These are phyloP conservation scores for Buathra laborator DNA, from an alignment of 2,888 invertebrate species.

Conservation along the genomic window DNA sequence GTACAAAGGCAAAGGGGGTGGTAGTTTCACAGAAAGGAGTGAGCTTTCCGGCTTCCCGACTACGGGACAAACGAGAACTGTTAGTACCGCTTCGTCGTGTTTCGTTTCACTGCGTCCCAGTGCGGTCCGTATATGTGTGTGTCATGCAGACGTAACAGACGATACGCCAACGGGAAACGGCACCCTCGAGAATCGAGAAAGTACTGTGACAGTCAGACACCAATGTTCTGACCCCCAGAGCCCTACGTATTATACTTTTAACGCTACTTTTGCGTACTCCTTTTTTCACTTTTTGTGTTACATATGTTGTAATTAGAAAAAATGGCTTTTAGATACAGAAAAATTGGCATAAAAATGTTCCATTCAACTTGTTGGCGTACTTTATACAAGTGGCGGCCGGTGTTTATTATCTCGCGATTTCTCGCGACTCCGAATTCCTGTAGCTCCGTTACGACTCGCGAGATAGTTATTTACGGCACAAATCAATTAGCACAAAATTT, in stretches of 20 bases:
- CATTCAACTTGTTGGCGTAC: too few relatives aligned
- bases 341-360: background rate
- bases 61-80: conserved; percentile 32
- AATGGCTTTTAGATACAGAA: background rate
- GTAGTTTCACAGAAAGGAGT: background rate
- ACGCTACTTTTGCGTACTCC: background rate
- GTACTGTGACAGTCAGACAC: conserved; percentile 18
- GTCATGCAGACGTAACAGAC: conserved; percentile 19
- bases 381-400: too few relatives aligned
- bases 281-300: conserved; percentile 18
- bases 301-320: background rate
- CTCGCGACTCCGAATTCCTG: too few relatives aligned
- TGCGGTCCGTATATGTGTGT: background rate
- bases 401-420: too few relatives aligned
- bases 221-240: background rate
- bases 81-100: conserved; percentile 47
- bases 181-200: conserved; percentile 58
- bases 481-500: conserved; percentile 75
- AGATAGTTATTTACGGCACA: conserved; percentile 56
- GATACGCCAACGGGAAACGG: conserved; percentile 44
- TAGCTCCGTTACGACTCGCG: too few relatives aligned
- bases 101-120: conserved; percentile 17
- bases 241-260: conserved; percentile 21
- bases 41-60: conserved; percentile 28
- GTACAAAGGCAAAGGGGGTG: background rate